Percentiles rank a stretch among this genome's conserved stretches.
phyloP scores from a whole-genome alignment of 2,113 vertebrate species.

The Nesogale talazaci region DNA sequence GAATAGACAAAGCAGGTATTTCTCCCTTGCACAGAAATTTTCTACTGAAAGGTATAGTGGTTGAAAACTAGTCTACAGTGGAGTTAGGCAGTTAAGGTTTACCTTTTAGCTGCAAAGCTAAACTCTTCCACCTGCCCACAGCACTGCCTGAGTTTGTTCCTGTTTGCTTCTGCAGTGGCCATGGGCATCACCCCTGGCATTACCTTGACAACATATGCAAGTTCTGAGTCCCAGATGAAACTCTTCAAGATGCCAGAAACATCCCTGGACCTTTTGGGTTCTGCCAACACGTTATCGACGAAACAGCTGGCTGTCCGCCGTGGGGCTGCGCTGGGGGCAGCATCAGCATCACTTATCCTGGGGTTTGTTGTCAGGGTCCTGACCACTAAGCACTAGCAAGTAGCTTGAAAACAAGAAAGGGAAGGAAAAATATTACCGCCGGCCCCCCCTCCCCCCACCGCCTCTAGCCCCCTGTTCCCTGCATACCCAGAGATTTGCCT shows the following conservation, averaged over 20 bases:
- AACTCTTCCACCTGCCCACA: not conserved
- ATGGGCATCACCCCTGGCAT: not conserved
- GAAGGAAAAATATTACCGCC: not conserved
- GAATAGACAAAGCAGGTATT: not conserved
- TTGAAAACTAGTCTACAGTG: too few species aligned
- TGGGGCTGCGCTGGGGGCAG: accelerated
- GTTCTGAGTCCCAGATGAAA: accelerated
- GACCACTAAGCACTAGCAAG: conserved; percentile 33
- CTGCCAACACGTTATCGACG: accelerated
- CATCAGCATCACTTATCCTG: accelerated
- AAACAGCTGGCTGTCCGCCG: conserved; percentile 66
- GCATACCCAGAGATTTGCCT: too few species aligned
- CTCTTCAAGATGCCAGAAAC: conserved; percentile 29
- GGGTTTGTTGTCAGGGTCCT: conserved; percentile 68
- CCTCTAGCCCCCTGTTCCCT: not conserved
- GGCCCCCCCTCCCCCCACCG: not conserved
- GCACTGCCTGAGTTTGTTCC: accelerated
- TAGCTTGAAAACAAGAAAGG: not conserved
- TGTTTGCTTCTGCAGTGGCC: conserved; percentile 69
- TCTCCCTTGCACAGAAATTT: not conserved
- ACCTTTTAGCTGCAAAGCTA: not conserved
- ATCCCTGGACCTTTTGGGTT: accelerated
- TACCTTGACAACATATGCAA: conserved; percentile 62
- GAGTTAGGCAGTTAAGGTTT: not conserved
- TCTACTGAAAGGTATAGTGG: not conserved